Percentiles rank a stretch among this genome's conserved stretches.
Conservation (phyloP, 2,113 vertebrate genomes). For the Siniperca chuatsi region DNA sequence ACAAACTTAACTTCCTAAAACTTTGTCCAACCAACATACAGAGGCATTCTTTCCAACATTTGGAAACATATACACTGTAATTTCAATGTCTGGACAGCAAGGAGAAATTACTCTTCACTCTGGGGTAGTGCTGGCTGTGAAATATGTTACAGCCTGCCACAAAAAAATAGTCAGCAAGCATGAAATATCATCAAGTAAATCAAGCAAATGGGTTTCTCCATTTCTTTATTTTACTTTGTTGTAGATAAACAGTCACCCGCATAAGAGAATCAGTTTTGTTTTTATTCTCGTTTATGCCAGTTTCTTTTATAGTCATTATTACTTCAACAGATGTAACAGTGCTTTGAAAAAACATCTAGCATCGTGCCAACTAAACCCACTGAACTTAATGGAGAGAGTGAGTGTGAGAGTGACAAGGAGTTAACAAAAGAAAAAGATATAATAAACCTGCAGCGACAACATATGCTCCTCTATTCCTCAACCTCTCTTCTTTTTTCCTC, state of each 20-base stretch:
- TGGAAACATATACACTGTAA: slow-evolving; percentile 35
- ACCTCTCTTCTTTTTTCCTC: slow-evolving; percentile 28
- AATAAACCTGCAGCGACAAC: slow-evolving; percentile 79
- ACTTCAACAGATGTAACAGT: slow-evolving; percentile 11
- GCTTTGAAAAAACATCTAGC: slow-evolving; percentile 23
- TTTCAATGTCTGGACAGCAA: slow-evolving; percentile 37
- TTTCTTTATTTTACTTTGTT: not conserved
- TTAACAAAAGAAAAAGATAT: slow-evolving; percentile 52
- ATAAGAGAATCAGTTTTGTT: not conserved
- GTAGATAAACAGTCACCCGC: not conserved
- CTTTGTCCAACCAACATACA: slow-evolving; percentile 37
- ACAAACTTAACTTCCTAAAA: slow-evolving; percentile 35
- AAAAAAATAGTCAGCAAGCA: not conserved
- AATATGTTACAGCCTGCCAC: not conserved
- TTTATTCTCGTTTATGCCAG: not conserved
- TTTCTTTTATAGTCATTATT: not conserved
- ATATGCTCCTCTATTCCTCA: slow-evolving; percentile 64
- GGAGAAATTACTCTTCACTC: slow-evolving; percentile 6
- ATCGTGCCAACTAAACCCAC: slow-evolving; percentile 19
- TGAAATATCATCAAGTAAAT: slow-evolving; percentile 18
- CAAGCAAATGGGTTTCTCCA: not conserved
- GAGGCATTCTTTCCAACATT: slow-evolving; percentile 43
- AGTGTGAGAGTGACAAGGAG: slow-evolving; percentile 19
- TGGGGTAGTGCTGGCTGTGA: not conserved
- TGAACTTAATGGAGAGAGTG: slow-evolving; percentile 34